These are phyloP conservation scores for Nephrotoma appendiculata DNA, from an alignment of 2,888 invertebrate genomes.

Conservation along the genomic window DNA sequence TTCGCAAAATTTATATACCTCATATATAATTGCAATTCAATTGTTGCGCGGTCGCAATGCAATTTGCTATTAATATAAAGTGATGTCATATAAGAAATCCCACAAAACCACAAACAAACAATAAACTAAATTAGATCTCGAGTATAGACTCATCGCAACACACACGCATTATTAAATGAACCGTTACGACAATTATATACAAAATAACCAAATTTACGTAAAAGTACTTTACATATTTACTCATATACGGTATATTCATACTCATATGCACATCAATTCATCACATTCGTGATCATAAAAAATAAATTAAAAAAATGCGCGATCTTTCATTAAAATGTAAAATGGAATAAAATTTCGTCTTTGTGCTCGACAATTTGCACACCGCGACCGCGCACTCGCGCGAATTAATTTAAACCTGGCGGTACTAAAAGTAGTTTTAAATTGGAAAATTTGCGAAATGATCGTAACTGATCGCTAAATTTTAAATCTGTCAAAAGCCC, in stretches of 20 bases:
- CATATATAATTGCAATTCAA: background rate
- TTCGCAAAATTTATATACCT: background rate
- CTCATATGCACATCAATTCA: background rate
- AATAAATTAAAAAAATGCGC: background rate
- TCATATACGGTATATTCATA: background rate
- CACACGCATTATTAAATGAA: background rate
- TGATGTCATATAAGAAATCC: background rate
- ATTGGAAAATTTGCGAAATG: background rate
- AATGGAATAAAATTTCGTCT: background rate
- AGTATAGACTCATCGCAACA: background rate
- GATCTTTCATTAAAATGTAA: background rate
- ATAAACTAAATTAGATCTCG: background rate
- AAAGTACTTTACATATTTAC: background rate
- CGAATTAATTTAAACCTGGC: background rate
- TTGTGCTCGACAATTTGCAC: background rate
- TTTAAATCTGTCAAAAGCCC: background rate
- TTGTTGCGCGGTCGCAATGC: background rate
- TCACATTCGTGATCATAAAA: background rate
- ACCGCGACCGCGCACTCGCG: background rate
- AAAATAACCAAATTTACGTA: background rate
- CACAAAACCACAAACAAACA: background rate
- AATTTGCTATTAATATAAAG: background rate
- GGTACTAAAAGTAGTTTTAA: too few relatives aligned
- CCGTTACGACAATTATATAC: background rate
- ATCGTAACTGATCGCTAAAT: background rate